A percentile compares a stretch with the other conserved stretches of the same genome.
phyloP scores from a whole-genome alignment of 1,140 invertebrate species.

The Contarinia nasturtii region DNA sequence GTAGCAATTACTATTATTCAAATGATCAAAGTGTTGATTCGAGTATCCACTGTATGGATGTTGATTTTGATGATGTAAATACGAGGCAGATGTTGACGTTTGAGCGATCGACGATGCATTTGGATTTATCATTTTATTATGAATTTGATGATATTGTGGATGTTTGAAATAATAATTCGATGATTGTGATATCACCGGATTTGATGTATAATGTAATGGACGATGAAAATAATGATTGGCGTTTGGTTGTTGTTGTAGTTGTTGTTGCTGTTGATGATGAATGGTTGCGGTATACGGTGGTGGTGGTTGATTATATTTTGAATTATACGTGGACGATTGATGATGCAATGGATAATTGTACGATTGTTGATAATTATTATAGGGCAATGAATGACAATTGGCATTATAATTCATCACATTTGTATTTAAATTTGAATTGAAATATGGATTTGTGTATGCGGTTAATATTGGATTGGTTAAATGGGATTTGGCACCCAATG shows the following conservation, averaged over 20 bases:
- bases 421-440: no score
- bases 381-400: no score
- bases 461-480: no score
- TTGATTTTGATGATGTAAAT: slow-evolving; percentile 2
- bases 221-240: neutral
- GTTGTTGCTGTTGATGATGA: neutral
- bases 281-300: neutral
- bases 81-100: neutral
- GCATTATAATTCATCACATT: no score
- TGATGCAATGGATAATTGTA: neutral
- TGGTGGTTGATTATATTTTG: neutral
- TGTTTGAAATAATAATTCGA: slow-evolving; percentile 4
- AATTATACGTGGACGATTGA: neutral
- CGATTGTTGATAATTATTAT: neutral
- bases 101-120: neutral
- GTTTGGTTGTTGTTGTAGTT: neutral
- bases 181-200: slow-evolving; percentile 21
- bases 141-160: neutral
- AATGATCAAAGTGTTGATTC: slow-evolving; percentile 5
- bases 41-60: slow-evolving; percentile 2
- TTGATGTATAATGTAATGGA: slow-evolving; percentile 20
- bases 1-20: slow-evolving; percentile 13
- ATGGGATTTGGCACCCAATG: no score
- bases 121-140: neutral
- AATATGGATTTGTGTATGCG: no score